These are phyloP conservation scores for Trissoscelio sp. DNA, from an alignment of 2,888 invertebrate genomes.

Conservation along the genomic window DNA sequence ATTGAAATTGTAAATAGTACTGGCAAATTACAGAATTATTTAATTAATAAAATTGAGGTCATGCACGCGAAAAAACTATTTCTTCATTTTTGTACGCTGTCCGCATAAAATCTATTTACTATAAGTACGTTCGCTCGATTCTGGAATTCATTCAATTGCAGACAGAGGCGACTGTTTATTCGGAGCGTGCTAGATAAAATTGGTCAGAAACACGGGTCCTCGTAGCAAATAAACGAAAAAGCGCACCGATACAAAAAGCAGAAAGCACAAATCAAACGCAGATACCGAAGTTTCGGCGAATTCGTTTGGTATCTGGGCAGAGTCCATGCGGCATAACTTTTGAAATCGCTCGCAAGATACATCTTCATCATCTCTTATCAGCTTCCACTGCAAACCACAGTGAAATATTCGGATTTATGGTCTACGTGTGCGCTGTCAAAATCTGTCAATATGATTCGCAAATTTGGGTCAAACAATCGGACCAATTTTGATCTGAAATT, in stretches of 20 bases:
- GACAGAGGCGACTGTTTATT: slow-evolving; percentile 33
- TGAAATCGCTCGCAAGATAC: slow-evolving; percentile 48
- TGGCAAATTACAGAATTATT: no score
- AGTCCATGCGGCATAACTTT: slow-evolving; percentile 50
- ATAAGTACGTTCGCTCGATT: slow-evolving; percentile 29
- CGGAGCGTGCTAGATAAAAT: slow-evolving; percentile 43
- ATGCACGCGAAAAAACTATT: not conserved
- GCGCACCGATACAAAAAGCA: slow-evolving; percentile 36
- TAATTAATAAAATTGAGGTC: slow-evolving; percentile 40
- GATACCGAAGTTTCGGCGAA: slow-evolving; percentile 46
- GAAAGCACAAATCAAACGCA: slow-evolving; percentile 40
- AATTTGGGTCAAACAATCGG: slow-evolving; percentile 29
- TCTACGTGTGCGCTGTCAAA: slow-evolving; percentile 37
- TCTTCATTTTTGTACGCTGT: slow-evolving; percentile 8
- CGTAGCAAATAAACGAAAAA: slow-evolving; percentile 10
- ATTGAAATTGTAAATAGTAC: no score
- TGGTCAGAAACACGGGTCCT: slow-evolving; percentile 23
- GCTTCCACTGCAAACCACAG: slow-evolving; percentile 36
- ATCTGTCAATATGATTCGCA: slow-evolving; percentile 46
- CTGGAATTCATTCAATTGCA: slow-evolving; percentile 46
- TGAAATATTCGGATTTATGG: slow-evolving; percentile 59
- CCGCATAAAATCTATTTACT: slow-evolving; percentile 48
- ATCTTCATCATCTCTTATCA: slow-evolving; percentile 68
- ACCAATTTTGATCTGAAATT: not conserved
- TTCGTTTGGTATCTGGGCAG: slow-evolving; percentile 48